A percentile compares a stretch with the other conserved stretches of the same genome.
Conservation (phyloP, 2,888 invertebrate genomes). For the Noctua janthina region DNA sequence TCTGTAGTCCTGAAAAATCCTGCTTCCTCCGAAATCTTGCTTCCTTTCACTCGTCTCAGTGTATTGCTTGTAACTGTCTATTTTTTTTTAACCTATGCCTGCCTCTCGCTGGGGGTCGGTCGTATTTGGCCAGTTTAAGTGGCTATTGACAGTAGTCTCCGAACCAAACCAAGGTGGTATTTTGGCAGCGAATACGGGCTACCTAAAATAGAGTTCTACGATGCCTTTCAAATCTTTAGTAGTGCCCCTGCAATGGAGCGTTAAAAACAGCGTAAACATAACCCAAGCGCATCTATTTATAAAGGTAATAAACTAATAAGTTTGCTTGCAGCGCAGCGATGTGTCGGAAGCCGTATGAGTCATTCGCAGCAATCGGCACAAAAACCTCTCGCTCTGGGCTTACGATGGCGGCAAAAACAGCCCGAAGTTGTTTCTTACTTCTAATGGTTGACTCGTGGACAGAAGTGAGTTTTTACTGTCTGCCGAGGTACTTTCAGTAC, state of each 20-base stretch:
- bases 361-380: conserved; percentile 27
- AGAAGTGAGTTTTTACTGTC: conserved; percentile 37
- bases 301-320: conserved; percentile 58
- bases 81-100: neutral
- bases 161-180: neutral
- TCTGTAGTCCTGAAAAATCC: neutral
- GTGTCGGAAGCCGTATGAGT: conserved; percentile 58
- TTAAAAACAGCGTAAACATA: conserved; percentile 26
- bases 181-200: too few species aligned
- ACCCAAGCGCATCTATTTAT: conserved; percentile 44
- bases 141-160: neutral
- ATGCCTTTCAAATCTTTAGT: neutral
- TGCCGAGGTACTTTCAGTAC: conserved; percentile 21
- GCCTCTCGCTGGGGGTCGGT: neutral
- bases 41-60: neutral
- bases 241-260: neutral
- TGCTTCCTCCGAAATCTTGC: neutral
- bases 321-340: conserved; percentile 48
- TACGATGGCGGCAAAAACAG: conserved; percentile 43
- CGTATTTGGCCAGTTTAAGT: neutral
- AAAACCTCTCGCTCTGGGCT: conserved; percentile 40
- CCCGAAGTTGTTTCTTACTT: conserved; percentile 35
- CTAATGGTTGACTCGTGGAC: conserved; percentile 29
- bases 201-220: neutral
- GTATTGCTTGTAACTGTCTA: neutral